phyloP scores from a whole-genome alignment of 2,888 invertebrate species.

The Philopedon plagiatum region DNA sequence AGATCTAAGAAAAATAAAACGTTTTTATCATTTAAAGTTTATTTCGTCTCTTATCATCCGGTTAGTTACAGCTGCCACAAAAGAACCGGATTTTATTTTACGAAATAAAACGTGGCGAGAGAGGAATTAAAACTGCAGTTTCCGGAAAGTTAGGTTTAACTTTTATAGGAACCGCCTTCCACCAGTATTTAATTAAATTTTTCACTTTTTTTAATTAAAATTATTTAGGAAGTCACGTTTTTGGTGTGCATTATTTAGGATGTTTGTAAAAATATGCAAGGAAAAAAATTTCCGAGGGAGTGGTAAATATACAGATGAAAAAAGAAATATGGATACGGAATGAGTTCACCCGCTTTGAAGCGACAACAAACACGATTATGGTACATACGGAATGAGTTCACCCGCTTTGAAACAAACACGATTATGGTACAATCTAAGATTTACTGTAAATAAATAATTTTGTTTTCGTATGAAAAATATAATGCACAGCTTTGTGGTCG shows the following conservation, averaged over 20 bases:
- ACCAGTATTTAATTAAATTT: not conserved
- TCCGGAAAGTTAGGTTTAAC: not conserved
- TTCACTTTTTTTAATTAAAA: not conserved
- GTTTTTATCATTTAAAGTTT: not conserved
- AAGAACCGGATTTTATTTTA: not conserved
- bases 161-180: not conserved
- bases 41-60: not conserved
- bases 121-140: not conserved
- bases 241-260: not conserved
- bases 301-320: no score
- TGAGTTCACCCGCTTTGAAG: no score
- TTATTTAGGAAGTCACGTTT: not conserved
- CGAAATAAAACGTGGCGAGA: not conserved
- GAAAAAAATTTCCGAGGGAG: no score
- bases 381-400: no score
- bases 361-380: no score
- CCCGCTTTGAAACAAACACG: no score
- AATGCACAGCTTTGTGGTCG: no score
- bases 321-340: no score
- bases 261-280: no score
- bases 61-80: constrained; percentile 5
- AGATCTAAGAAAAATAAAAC: not conserved
- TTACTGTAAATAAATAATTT: no score
- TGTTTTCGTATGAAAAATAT: no score
- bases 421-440: no score